Evolutionary conservation across 2,797 vertebrate genomes (phyloP).

Genomic region (Acipenser transmontanus): DNA sequence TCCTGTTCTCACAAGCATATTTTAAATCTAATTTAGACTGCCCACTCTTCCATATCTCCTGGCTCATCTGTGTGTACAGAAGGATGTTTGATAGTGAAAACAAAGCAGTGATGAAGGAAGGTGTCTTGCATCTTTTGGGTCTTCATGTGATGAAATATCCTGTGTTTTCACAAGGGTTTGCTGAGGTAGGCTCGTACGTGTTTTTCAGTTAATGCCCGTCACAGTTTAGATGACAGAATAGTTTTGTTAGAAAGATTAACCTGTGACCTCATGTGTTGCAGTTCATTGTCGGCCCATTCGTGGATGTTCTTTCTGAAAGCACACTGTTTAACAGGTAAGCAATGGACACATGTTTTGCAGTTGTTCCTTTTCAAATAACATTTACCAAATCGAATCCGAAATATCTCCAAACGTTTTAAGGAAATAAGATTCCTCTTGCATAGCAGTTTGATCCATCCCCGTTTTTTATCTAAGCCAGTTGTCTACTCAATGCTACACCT

Average conservation of each 20-base stretch:
- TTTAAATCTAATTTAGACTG: slow-evolving; percentile 33
- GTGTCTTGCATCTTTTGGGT: slow-evolving; percentile 79
- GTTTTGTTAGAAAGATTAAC: too few species aligned
- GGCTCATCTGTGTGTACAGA: slow-evolving; percentile 86
- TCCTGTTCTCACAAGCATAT: background rate
- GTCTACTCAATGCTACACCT: too few species aligned
- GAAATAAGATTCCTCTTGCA: too few species aligned
- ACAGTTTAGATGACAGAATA: too few species aligned
- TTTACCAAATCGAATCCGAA: too few species aligned
- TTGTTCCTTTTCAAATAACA: too few species aligned
- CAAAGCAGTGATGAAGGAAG: slow-evolving; percentile 81
- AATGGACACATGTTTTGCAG: background rate
- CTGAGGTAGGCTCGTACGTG: slow-evolving; percentile 58
- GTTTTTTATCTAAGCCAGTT: too few species aligned
- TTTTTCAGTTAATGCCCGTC: too few species aligned
- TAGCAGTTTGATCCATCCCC: too few species aligned
- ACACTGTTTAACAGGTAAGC: slow-evolving; percentile 80
- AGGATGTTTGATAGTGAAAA: slow-evolving; percentile 95
- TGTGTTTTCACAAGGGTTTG: slow-evolving; percentile 61
- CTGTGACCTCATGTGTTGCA: slow-evolving; percentile 38
- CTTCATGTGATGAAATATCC: slow-evolving; percentile 61
- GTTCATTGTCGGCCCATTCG: slow-evolving; percentile 82
- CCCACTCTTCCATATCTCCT: slow-evolving; percentile 77
- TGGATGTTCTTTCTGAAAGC: slow-evolving; percentile 85
- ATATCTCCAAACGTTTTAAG: too few species aligned